A percentile compares a stretch with the other conserved stretches of the same genome.
phyloP scores from a whole-genome alignment of 2,888 invertebrate genomes.

The Amphipoea oculea region DNA sequence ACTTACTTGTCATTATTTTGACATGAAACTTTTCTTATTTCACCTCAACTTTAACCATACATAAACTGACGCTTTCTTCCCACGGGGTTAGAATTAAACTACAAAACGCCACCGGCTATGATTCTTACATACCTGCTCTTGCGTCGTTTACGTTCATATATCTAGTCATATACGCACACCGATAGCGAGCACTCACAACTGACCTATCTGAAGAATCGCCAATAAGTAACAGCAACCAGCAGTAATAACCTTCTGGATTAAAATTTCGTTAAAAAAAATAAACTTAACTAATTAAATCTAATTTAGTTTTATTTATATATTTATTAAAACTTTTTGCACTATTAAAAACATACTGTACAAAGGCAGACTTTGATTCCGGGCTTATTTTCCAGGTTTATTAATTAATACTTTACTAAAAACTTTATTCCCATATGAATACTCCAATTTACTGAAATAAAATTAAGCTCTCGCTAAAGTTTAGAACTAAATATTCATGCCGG shows the following conservation, averaged over 20 bases:
- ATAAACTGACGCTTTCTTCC: not conserved
- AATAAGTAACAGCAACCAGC: not conserved
- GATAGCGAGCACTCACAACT: not conserved
- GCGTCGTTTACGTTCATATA: not conserved
- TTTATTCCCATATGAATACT: slow-evolving; percentile 19
- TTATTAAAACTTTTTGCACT: not conserved
- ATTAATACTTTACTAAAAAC: slow-evolving; percentile 9
- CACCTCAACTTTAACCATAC: not conserved
- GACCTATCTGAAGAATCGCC: not conserved
- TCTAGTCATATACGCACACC: not conserved
- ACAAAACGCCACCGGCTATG: not conserved
- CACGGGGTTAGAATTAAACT: not conserved
- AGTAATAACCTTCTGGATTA: not conserved
- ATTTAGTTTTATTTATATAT: not conserved
- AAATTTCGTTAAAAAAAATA: not conserved
- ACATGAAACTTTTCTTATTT: not conserved
- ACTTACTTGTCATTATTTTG: not conserved
- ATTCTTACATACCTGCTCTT: not conserved
- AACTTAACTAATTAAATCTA: slow-evolving; percentile 5
- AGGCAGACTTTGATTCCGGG: not conserved
- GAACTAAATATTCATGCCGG: slow-evolving; percentile 32
- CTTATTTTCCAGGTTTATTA: not conserved
- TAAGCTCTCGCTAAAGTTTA: slow-evolving; percentile 25
- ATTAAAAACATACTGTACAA: not conserved
- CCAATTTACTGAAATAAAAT: slow-evolving; percentile 22